phyloP scores from a whole-genome alignment of 2,888 invertebrate genomes.

The Pterostichus madidus region DNA sequence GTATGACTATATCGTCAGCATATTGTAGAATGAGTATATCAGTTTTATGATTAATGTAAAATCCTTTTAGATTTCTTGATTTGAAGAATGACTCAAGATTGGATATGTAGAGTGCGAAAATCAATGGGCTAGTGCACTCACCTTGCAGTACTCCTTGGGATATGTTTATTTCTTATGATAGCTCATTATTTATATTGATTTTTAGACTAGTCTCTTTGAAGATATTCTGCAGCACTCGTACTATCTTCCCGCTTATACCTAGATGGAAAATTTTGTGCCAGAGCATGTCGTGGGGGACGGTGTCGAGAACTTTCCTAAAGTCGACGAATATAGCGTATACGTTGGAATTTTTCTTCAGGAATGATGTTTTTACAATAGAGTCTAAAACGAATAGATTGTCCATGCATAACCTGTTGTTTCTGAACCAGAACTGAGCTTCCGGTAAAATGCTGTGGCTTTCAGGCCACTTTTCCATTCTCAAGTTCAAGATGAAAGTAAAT shows the following conservation, averaged over 20 bases:
- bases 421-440: slow-evolving; percentile 38
- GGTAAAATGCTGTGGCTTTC: slow-evolving; percentile 42
- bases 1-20: slow-evolving; percentile 30
- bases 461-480: slow-evolving; percentile 38
- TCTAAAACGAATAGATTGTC: slow-evolving; percentile 41
- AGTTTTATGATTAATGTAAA: too few relatives aligned
- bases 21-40: too few relatives aligned
- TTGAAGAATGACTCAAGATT: slow-evolving; percentile 11
- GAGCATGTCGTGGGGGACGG: too few relatives aligned
- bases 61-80: too few relatives aligned
- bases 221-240: slow-evolving; percentile 20
- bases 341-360: not conserved
- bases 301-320: slow-evolving; percentile 57
- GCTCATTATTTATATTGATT: slow-evolving; percentile 2
- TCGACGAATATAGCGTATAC: slow-evolving; percentile 49
- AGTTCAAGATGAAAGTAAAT: slow-evolving; percentile 33
- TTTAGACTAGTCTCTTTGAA: not conserved
- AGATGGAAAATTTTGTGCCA: slow-evolving; percentile 11
- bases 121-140: slow-evolving; percentile 16
- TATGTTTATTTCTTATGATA: slow-evolving; percentile 9
- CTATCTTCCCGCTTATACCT: slow-evolving; percentile 34
- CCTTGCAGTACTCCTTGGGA: slow-evolving; percentile 7
- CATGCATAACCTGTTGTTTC: slow-evolving; percentile 24
- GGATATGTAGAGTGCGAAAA: slow-evolving; percentile 21
- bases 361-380: slow-evolving; percentile 12